These are phyloP conservation scores for Macquaria australasica DNA, from an alignment of 2,113 vertebrate genomes.

Conservation along the genomic window DNA sequence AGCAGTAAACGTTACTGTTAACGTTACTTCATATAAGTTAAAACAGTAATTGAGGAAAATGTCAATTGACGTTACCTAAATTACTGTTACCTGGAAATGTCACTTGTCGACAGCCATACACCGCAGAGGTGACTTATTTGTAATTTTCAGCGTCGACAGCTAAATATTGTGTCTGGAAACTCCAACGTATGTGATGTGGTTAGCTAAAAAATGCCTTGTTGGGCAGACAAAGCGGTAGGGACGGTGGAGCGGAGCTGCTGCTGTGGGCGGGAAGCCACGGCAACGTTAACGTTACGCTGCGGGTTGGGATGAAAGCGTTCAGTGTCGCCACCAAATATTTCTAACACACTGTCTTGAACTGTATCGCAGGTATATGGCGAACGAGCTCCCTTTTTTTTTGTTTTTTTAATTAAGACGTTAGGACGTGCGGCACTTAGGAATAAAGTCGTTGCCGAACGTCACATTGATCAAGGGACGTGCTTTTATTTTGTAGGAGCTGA, in stretches of 20 bases:
- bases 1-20: background rate
- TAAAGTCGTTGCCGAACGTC: constrained; percentile 9
- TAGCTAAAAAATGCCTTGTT: constrained; percentile 14
- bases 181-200: constrained; percentile 13
- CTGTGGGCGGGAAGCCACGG: constrained; percentile 79
- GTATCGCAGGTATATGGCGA: too few relatives aligned
- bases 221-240: constrained; percentile 74
- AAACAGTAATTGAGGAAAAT: constrained; percentile 3
- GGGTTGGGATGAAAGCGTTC: background rate
- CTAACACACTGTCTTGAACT: background rate
- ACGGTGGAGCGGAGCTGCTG: constrained; percentile 50
- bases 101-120: background rate
- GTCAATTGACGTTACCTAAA: background rate
- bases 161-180: background rate
- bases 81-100: constrained; percentile 5
- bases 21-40: constrained; percentile 39
- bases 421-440: constrained; percentile 3
- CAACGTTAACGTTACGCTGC: constrained; percentile 32
- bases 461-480: background rate
- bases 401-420: constrained; percentile 1
- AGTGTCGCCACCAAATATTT: background rate
- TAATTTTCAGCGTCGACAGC: background rate
- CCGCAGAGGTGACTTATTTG: background rate
- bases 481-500: constrained; percentile 85
- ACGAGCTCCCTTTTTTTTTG: too few relatives aligned